These are phyloP conservation scores for Nebria salina DNA, from an alignment of 2,888 invertebrate species.

Conservation along the genomic window DNA sequence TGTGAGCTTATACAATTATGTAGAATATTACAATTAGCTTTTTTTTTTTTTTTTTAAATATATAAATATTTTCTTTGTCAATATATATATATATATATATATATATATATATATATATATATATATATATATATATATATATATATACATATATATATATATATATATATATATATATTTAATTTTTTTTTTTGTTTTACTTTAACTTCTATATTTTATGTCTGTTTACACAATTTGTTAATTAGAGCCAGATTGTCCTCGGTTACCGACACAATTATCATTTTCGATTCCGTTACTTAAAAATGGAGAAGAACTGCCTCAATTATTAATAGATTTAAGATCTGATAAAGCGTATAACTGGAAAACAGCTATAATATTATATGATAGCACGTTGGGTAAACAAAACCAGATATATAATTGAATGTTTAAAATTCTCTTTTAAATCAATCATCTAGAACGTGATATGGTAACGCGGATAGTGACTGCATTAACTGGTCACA, in stretches of 20 bases:
- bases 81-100: no score
- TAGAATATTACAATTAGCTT: no score
- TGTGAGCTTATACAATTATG: no score
- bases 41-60: no score
- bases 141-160: no score
- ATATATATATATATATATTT: no score
- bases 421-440: background rate
- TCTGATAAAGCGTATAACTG: constrained; percentile 73
- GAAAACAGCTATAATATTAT: constrained; percentile 76
- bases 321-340: constrained; percentile 79
- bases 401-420: background rate
- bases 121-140: no score
- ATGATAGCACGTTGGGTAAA: constrained; percentile 77
- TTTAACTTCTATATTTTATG: no score
- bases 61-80: no score
- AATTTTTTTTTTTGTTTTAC: no score
- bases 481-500: constrained; percentile 64
- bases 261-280: constrained; percentile 74
- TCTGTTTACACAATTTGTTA: background rate
- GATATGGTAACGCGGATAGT: constrained; percentile 75
- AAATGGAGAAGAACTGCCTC: constrained; percentile 78
- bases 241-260: constrained; percentile 79
- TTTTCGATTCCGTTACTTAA: constrained; percentile 77
- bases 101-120: no score
- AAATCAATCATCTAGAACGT: constrained; percentile 62